phyloP scores from a whole-genome alignment of 2,113 vertebrate species.

The Nothobranchius kuhntae region DNA sequence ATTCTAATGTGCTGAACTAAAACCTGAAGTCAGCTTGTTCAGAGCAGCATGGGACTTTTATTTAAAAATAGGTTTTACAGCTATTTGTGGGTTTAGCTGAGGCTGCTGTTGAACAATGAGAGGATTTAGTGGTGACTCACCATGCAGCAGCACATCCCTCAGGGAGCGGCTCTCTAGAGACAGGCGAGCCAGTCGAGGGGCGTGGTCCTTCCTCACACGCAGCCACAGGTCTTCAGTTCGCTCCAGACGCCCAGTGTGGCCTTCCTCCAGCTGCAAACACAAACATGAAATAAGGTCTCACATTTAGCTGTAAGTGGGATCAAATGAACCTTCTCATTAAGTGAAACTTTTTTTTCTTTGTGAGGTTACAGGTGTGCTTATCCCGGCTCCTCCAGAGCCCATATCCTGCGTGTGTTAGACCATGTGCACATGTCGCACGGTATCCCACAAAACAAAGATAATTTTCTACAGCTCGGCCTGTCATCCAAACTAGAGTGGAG shows the following conservation, averaged over 20 bases:
- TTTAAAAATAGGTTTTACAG: neutral
- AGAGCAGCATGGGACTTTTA: too few species aligned
- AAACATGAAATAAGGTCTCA: neutral
- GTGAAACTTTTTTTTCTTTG: neutral
- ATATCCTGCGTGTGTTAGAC: too few species aligned
- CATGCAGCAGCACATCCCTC: constrained; percentile 89
- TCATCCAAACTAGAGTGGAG: too few species aligned
- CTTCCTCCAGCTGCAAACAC: constrained; percentile 87
- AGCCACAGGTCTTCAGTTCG: constrained; percentile 97
- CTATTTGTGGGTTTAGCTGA: neutral
- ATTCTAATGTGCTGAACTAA: too few species aligned
- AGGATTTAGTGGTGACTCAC: constrained; percentile 62
- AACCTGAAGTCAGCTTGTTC: too few species aligned
- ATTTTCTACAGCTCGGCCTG: too few species aligned
- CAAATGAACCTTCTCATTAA: neutral
- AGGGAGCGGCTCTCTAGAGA: constrained; percentile 96
- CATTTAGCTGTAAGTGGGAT: constrained; percentile 1
- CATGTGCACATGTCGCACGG: too few species aligned
- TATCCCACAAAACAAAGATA: too few species aligned
- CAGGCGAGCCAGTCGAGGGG: constrained; percentile 92
- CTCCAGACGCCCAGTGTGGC: constrained; percentile 94
- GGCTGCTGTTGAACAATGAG: neutral
- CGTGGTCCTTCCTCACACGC: constrained; percentile 94
- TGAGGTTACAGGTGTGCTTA: neutral
- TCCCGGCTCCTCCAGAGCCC: too few species aligned